Evolutionary conservation across 1,140 invertebrate genomes (phyloP), one percentile per base, ranked within the genome.

Genomic region (Zaprionus lachaisei): DNA sequence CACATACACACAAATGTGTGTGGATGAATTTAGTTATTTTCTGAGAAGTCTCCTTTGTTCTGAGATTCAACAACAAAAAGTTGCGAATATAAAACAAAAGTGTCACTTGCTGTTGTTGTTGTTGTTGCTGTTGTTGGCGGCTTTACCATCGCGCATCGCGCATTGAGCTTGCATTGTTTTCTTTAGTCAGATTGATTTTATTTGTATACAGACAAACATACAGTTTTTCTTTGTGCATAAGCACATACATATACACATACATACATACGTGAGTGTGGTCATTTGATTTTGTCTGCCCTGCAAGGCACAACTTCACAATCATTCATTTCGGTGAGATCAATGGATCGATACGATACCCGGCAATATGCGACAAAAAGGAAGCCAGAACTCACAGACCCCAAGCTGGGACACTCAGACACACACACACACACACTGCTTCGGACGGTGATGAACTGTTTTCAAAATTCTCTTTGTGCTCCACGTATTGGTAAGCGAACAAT

Each of bases 311-410:
- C 9, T 11, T 69, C 7, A 73, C 67, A 89, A 89, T 89, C 85
- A 90, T 89, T 89, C 81, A 90, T 90, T 89, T 89, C 85, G 85
- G 85, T 90, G 73, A 89, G 85, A 89, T 89, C 86, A 89, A 89
- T 89, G 85, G 78, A 80, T 85, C 81, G 86, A 90, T 85, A 82
- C 79, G 56, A 89, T 82, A 79, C 73, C 65, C 79, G 58, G 67
- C 69, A 73, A 68, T 26, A 26, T 74, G 85, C 67, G 77, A 85
- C 84, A 90, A 81, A 89, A 84, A 81, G 77, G 65, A 81, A 78
- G 47, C 68, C 72, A 60, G 17, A 72, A 69, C 55, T 55, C 64
- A 15, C 66, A 69, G 60, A 49, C 60, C 37, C 28, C 37, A 65
- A 79, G 64, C 61, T 60, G 72, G 56, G 60, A 38, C 15, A 38